These are phyloP conservation scores for Dinoponera quadriceps DNA, from an alignment of 1,140 invertebrate genomes.

Conservation along the genomic window DNA sequence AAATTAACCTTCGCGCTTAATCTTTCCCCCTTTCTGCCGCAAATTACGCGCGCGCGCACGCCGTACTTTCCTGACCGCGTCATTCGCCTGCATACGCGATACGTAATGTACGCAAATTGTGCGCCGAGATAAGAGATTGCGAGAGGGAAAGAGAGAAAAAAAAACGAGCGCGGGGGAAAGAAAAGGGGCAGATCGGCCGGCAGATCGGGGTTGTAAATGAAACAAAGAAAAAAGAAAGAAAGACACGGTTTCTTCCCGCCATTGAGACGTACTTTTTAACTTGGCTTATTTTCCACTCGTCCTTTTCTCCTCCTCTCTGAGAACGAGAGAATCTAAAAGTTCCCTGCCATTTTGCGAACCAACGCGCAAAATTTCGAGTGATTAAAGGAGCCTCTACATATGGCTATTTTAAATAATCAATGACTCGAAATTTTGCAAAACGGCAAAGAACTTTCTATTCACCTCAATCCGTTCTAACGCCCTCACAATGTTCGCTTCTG, in stretches of 20 bases:
- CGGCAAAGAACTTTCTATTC: too few relatives aligned
- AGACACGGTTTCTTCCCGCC: not conserved
- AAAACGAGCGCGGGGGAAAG: not conserved
- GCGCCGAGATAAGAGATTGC: not conserved
- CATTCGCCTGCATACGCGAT: not conserved
- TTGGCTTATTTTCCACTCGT: too few relatives aligned
- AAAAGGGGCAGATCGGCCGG: not conserved
- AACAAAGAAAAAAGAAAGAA: constrained; percentile 41
- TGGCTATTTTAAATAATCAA: too few relatives aligned
- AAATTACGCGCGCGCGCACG: constrained; percentile 7
- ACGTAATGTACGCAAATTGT: constrained; percentile 15
- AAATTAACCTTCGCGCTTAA: constrained; percentile 28
- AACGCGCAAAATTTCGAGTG: too few relatives aligned
- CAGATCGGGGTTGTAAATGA: not conserved
- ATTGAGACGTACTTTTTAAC: too few relatives aligned
- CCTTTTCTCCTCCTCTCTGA: too few relatives aligned
- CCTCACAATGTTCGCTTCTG: too few relatives aligned
- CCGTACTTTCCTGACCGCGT: not conserved
- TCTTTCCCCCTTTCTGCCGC: constrained; percentile 38
- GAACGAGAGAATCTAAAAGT: too few relatives aligned
- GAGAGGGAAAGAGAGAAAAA: not conserved
- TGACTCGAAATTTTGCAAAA: too few relatives aligned
- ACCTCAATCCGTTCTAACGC: too few relatives aligned
- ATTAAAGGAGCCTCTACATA: too few relatives aligned
- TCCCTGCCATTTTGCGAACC: too few relatives aligned